These are phyloP conservation scores for Rhinatrema bivittatum DNA, from an alignment of 2,797 vertebrate species.

Conservation along the genomic window DNA sequence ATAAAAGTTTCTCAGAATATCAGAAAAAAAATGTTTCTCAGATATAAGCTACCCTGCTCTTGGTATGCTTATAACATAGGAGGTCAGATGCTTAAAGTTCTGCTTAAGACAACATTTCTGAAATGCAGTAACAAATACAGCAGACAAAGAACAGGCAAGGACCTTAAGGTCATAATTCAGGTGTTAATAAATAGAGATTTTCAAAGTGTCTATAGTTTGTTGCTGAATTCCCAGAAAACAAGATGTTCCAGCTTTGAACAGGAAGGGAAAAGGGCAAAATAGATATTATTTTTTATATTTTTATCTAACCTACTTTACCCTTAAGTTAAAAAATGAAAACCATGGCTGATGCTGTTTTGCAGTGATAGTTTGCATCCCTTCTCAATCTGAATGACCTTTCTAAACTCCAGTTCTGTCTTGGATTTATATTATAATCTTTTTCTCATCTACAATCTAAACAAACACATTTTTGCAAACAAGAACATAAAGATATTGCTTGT, in stretches of 20 bases:
- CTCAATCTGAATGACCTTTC: neutral
- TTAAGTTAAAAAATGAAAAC: neutral
- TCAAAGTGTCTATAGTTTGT: conserved; percentile 16
- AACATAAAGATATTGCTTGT: no score
- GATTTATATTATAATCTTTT: conserved; percentile 12
- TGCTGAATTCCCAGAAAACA: conserved; percentile 19
- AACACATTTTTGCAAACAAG: no score
- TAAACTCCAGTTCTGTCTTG: neutral
- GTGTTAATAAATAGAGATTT: conserved; percentile 19
- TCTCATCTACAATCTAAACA: conserved; percentile 16
- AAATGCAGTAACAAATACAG: conserved; percentile 7
- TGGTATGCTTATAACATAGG: no score
- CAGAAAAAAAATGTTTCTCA: no score
- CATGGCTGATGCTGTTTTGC: neutral
- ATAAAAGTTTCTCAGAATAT: no score
- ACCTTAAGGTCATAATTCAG: conserved; percentile 22
- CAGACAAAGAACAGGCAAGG: conserved; percentile 11
- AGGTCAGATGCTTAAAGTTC: neutral
- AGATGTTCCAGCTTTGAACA: conserved; percentile 18
- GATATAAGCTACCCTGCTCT: no score
- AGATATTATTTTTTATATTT: conserved; percentile 2
- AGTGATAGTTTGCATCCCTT: neutral
- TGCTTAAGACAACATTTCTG: neutral
- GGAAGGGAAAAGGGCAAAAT: conserved; percentile 5
- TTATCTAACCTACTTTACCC: conserved; percentile 3